Evolutionary conservation across 2,797 vertebrate species (phyloP).

Genomic region (Masticophis lateralis): DNA sequence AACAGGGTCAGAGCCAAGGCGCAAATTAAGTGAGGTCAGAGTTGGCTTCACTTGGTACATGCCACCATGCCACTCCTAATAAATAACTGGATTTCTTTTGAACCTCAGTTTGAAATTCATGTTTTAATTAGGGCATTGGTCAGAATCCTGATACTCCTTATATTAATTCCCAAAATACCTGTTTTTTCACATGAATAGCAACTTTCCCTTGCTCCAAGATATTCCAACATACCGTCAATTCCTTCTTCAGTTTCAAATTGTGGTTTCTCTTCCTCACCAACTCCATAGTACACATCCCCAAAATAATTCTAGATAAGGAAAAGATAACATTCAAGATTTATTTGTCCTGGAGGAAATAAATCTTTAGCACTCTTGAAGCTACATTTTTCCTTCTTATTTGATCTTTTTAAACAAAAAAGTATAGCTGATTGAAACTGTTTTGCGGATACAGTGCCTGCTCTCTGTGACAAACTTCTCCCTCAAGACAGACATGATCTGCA

Average conservation of each 20-base stretch:
- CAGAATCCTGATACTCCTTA: too few species aligned
- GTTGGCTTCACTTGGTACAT: too few species aligned
- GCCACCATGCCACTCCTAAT: too few species aligned
- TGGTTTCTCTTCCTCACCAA: conserved; percentile 81
- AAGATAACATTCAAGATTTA: neutral
- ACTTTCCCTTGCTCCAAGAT: accelerated
- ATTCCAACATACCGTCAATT: conserved; percentile 72
- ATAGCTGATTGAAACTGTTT: neutral
- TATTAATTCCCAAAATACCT: neutral
- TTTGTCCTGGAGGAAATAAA: neutral
- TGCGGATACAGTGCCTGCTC: neutral
- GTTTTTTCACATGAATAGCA: neutral
- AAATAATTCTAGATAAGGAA: conserved; percentile 77
- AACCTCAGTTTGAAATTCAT: too few species aligned
- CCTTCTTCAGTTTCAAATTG: conserved; percentile 84
- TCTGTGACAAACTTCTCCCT: neutral
- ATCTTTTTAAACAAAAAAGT: neutral
- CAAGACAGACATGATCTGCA: neutral
- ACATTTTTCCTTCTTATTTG: neutral
- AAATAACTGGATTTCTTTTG: too few species aligned
- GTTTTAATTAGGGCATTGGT: too few species aligned
- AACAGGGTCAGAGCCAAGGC: too few species aligned
- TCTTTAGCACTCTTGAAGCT: neutral
- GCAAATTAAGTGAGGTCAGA: too few species aligned
- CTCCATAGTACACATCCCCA: conserved; percentile 81